Conservation (phyloP, 2,797 vertebrate species). For the Clarias fuscus region DNA sequence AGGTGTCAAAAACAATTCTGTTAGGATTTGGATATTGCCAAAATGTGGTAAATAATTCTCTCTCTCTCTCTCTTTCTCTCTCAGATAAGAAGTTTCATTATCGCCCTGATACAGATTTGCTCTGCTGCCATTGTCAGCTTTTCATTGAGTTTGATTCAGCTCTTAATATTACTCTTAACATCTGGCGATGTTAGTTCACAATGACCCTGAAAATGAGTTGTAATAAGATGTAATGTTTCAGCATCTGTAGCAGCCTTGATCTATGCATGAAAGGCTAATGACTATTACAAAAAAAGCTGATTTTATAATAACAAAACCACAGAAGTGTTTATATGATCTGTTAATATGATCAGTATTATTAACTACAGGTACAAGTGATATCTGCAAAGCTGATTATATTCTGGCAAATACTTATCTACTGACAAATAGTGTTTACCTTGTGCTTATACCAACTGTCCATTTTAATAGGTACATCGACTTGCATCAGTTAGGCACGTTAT, state of each 20-base stretch:
- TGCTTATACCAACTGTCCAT: neutral
- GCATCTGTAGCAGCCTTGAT: neutral
- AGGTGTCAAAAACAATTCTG: conserved; percentile 8
- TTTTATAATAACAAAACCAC: neutral
- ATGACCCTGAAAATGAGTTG: conserved; percentile 17
- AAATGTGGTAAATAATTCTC: neutral
- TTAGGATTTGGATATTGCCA: conserved; percentile 3
- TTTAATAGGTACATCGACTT: neutral
- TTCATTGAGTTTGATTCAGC: conserved; percentile 11
- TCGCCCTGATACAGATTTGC: conserved; percentile 31
- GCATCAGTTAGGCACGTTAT: neutral
- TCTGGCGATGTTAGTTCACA: conserved; percentile 7
- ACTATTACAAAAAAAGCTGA: neutral
- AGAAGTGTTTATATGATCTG: neutral
- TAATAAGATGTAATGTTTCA: conserved; percentile 15
- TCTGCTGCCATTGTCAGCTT: conserved; percentile 12
- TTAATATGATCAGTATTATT: conserved; percentile 7
- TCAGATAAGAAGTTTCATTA: conserved; percentile 24
- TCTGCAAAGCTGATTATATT: neutral
- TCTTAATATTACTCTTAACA: conserved; percentile 23
- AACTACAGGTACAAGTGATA: neutral
- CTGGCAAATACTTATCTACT: neutral
- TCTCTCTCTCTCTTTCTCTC: neutral
- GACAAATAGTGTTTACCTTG: neutral
- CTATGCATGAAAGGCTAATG: conserved; percentile 10